Conservation (phyloP, 2,113 vertebrate genomes). For the Manacus vitellinus region DNA sequence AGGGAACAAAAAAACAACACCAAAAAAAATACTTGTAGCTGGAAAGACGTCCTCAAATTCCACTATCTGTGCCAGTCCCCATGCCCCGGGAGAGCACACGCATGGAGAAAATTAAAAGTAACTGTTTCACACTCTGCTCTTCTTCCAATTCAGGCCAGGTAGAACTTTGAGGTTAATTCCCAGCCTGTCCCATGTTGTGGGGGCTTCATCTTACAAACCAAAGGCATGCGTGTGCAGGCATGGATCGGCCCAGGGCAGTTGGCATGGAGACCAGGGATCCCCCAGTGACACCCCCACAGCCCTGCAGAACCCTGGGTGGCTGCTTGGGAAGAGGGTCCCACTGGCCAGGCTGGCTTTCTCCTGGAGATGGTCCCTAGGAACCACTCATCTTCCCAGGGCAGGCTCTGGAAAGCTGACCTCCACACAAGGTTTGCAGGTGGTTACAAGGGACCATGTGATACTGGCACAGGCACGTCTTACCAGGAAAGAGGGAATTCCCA, state of each 20-base stretch:
- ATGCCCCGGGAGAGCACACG: background rate
- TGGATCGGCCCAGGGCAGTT: fast-evolving
- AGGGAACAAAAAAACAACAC: background rate
- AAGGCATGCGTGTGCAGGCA: background rate
- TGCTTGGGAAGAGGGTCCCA: background rate
- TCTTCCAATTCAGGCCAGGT: slow-evolving; percentile 40
- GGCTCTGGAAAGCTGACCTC: background rate
- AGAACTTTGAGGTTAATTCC: slow-evolving; percentile 19
- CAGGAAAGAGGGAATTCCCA: slow-evolving; percentile 39
- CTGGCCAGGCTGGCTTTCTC: background rate
- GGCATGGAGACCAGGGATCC: fast-evolving
- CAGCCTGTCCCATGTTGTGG: background rate
- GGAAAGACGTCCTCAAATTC: slow-evolving; percentile 28
- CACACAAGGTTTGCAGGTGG: background rate
- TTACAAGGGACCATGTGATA: background rate
- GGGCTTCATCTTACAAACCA: background rate
- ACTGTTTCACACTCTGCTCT: slow-evolving; percentile 13
- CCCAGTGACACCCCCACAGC: fast-evolving
- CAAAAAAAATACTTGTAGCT: background rate
- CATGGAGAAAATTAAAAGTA: slow-evolving; percentile 54
- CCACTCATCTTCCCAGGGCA: background rate
- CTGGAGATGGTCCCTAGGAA: background rate
- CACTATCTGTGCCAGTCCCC: slow-evolving; percentile 60
- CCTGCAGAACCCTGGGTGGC: background rate
- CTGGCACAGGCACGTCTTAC: background rate